phyloP scores from a whole-genome alignment of 2,113 vertebrate species.

The Crocuta crocuta region DNA sequence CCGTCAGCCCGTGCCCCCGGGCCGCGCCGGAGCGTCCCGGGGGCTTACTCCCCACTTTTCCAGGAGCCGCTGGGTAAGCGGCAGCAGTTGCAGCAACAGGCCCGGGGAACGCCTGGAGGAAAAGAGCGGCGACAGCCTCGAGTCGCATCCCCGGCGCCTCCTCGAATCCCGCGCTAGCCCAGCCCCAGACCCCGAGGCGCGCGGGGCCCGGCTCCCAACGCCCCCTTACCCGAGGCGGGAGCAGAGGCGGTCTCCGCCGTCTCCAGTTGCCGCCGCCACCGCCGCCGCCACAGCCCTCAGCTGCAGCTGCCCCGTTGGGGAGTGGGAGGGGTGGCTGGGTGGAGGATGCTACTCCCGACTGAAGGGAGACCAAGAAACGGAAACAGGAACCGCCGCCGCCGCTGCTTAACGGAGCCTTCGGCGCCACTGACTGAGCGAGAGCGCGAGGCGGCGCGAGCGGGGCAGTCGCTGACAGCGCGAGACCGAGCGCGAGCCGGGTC shows the following conservation, averaged over 20 bases:
- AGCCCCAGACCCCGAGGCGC: constrained; percentile 21
- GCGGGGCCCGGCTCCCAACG: constrained; percentile 64
- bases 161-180: constrained; percentile 43
- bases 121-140: background rate
- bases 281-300: constrained; percentile 59
- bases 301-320: constrained; percentile 70
- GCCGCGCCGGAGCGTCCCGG: constrained; percentile 10
- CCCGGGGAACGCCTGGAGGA: constrained; percentile 39
- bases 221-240: constrained; percentile 65
- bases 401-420: constrained; percentile 81
- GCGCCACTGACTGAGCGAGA: constrained; percentile 77
- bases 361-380: constrained; percentile 74
- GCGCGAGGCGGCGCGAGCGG: constrained; percentile 73
- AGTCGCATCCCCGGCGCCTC: background rate
- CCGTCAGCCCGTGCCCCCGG: background rate
- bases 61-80: constrained; percentile 37
- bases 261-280: constrained; percentile 21
- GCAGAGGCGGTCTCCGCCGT: constrained; percentile 57
- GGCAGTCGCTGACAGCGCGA: constrained; percentile 77
- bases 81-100: constrained; percentile 72
- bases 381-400: constrained; percentile 80
- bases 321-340: constrained; percentile 58
- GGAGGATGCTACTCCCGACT: constrained; percentile 78
- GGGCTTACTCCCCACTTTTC: constrained; percentile 73
- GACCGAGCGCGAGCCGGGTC: constrained; percentile 68